phyloP scores from a whole-genome alignment of 2,888 invertebrate genomes.

The Apoderus coryli region DNA sequence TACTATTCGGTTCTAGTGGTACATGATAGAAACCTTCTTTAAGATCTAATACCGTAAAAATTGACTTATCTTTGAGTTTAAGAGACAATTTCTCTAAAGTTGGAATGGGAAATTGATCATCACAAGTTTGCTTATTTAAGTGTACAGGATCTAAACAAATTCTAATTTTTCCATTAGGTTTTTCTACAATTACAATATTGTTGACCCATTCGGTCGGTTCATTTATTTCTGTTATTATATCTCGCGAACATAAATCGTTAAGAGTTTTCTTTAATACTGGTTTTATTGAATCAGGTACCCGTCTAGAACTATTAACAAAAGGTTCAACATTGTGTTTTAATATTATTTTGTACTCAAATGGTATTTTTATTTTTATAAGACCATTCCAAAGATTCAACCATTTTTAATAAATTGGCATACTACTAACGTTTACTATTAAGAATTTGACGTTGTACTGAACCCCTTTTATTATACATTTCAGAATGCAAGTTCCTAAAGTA shows the following conservation, averaged over 20 bases:
- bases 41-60: conserved; percentile 14
- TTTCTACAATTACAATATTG: conserved; percentile 9
- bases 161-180: conserved; percentile 8
- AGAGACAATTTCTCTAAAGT: conserved; percentile 18
- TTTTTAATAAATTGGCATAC: no score
- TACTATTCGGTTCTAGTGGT: conserved; percentile 3
- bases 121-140: conserved; percentile 18
- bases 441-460: no score
- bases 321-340: neutral
- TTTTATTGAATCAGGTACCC: conserved; percentile 4
- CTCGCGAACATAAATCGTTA: conserved; percentile 7
- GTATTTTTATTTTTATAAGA: no score
- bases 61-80: conserved; percentile 10
- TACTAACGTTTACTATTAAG: no score
- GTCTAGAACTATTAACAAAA: conserved; percentile 7
- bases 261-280: conserved; percentile 7
- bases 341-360: no score
- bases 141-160: conserved; percentile 24
- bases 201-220: conserved; percentile 8
- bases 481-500: no score
- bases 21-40: conserved; percentile 15
- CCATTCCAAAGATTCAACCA: no score
- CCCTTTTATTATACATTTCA: no score
- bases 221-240: conserved; percentile 11
- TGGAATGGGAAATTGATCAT: conserved; percentile 21